Percentiles rank a stretch among this genome's conserved stretches.
Evolutionary conservation across 2,888 invertebrate species (phyloP).

Genomic region (Calephelis perditalis): DNA sequence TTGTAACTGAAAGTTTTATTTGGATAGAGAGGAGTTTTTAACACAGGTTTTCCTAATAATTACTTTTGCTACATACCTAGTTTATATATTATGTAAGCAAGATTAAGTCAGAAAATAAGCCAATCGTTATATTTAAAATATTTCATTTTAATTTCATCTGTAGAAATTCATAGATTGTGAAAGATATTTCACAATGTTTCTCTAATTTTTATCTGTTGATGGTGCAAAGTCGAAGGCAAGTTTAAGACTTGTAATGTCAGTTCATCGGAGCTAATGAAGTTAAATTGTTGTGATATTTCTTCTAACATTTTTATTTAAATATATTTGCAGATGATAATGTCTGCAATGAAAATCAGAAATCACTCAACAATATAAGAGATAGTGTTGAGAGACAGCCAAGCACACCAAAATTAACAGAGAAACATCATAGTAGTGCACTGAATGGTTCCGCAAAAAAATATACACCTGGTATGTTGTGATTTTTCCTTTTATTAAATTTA

Average conservation of each 20-base stretch:
- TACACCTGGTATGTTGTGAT: conserved; percentile 60
- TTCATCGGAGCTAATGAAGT: not conserved
- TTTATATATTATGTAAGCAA: no score
- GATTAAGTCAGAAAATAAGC: no score
- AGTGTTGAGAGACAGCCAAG: conserved; percentile 46
- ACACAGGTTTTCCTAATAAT: no score
- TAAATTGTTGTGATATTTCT: conserved; percentile 9
- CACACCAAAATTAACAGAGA: conserved; percentile 59
- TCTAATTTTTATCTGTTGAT: no score
- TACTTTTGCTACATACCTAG: no score
- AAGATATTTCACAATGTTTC: no score
- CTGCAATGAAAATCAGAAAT: conserved; percentile 68
- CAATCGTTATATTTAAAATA: no score
- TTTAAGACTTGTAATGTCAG: not conserved
- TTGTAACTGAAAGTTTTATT: no score
- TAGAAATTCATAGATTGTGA: no score
- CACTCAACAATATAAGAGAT: conserved; percentile 53
- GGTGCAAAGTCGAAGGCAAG: no score
- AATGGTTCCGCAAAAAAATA: conserved; percentile 67
- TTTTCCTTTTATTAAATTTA: conserved; percentile 16
- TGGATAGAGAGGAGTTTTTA: no score
- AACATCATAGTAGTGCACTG: conserved; percentile 52
- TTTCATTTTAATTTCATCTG: no score
- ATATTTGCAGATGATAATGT: conserved; percentile 67
- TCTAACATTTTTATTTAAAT: conserved; percentile 39